Conservation (phyloP, 1,140 invertebrate species). For the Drosophila saltans region DNA sequence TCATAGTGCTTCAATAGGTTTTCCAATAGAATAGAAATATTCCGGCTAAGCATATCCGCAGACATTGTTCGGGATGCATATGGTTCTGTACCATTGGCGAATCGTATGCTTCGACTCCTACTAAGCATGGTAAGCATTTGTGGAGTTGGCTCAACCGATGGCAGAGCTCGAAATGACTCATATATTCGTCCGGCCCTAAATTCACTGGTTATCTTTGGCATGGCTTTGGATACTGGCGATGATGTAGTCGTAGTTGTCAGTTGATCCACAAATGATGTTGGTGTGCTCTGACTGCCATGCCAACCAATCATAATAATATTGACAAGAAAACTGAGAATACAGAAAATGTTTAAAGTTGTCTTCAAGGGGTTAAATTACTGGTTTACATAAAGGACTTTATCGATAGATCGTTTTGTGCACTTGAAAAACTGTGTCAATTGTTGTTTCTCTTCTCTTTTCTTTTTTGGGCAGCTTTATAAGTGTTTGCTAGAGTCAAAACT, state of each 20-base stretch:
- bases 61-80: conserved; percentile 83
- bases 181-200: conserved; percentile 70
- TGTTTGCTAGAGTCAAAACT: not conserved
- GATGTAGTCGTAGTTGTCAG: not conserved
- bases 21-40: conserved; percentile 92
- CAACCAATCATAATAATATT: conserved; percentile 19
- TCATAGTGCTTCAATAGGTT: conserved; percentile 95
- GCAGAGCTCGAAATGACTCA: conserved; percentile 59
- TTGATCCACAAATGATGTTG: conserved; percentile 19
- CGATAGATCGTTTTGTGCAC: too few relatives aligned
- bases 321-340: conserved; percentile 22
- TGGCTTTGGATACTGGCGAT: not conserved
- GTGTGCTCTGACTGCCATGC: conserved; percentile 12
- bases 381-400: too few relatives aligned
- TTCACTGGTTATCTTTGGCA: conserved; percentile 61
- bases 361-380: too few relatives aligned
- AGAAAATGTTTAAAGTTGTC: not conserved
- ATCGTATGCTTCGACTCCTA: conserved; percentile 19
- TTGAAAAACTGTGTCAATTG: not conserved
- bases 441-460: not conserved
- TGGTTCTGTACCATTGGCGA: conserved; percentile 15
- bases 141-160: conserved; percentile 5
- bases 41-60: conserved; percentile 89
- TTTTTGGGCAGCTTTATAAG: not conserved
- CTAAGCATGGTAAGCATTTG: not conserved